Conservation (phyloP, 1,140 invertebrate genomes). For the Bombus waltoni region DNA sequence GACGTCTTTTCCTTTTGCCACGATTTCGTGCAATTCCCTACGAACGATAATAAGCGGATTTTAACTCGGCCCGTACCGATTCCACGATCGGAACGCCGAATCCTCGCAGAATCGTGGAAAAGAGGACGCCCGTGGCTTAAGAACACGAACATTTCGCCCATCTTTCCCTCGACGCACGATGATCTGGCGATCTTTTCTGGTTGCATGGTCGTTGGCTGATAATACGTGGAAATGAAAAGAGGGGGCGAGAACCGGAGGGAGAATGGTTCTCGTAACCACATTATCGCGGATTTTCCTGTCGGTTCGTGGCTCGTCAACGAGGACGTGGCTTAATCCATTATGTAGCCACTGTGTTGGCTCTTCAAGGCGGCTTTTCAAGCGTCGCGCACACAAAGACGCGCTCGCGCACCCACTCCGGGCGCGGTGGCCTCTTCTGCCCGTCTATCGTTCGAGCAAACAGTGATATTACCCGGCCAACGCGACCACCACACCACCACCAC, state of each 20-base stretch:
- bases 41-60: background rate
- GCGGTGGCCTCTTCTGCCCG: background rate
- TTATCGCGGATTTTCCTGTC: constrained; percentile 59
- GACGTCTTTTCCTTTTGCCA: background rate
- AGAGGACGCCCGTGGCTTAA: background rate
- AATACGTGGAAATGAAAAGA: constrained; percentile 23
- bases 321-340: constrained; percentile 58
- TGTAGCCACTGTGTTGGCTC: constrained; percentile 47
- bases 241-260: background rate
- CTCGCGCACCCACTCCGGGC: background rate
- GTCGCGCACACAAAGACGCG: constrained; percentile 15
- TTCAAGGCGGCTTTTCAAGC: constrained; percentile 37
- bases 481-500: background rate
- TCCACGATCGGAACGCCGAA: too few species aligned
- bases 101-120: background rate
- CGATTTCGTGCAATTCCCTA: background rate
- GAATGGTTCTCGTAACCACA: constrained; percentile 46
- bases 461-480: constrained; percentile 44
- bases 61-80: background rate
- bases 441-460: constrained; percentile 35
- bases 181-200: background rate
- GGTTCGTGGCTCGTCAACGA: constrained; percentile 51
- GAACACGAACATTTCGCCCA: background rate
- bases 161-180: background rate
- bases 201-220: background rate